Percentiles rank a stretch among this genome's conserved stretches.
Evolutionary conservation across 2,113 vertebrate species (phyloP).

Genomic region (Girardinichthys multiradiatus): DNA sequence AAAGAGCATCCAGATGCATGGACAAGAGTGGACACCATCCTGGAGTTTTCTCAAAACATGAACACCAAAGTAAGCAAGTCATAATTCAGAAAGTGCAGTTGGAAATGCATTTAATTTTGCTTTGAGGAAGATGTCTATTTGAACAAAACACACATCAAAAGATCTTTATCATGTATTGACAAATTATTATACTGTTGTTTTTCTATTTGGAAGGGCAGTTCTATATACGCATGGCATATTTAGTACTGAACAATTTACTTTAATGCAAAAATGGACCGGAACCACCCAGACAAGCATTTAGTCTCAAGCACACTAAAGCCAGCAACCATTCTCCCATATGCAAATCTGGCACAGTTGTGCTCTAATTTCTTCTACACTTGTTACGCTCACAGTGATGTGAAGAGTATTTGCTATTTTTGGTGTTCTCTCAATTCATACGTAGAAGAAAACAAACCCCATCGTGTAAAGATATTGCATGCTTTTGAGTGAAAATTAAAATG

Average conservation of each 20-base stretch:
- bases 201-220: too few relatives aligned
- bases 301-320: too few relatives aligned
- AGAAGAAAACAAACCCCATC: neutral
- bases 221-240: too few relatives aligned
- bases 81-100: conserved; percentile 55
- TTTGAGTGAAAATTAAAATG: too few relatives aligned
- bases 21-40: conserved; percentile 99
- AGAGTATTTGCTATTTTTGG: too few relatives aligned
- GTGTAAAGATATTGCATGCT: too few relatives aligned
- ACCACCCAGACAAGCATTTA: neutral
- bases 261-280: neutral
- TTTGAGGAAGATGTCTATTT: conserved; percentile 86
- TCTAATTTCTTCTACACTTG: neutral
- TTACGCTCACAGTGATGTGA: too few relatives aligned
- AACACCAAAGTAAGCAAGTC: conserved; percentile 97
- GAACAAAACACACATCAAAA: neutral
- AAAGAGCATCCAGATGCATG: conserved; percentile 99
- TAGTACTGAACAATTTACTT: neutral
- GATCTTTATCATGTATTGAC: neutral
- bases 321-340: neutral
- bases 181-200: neutral
- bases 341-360: neutral
- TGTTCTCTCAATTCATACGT: neutral
- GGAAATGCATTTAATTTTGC: conserved; percentile 54
- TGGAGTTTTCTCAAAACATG: conserved; percentile 99